These are phyloP conservation scores for Aradophagus sp. DNA, from an alignment of 1,140 invertebrate genomes.

Conservation along the genomic window DNA sequence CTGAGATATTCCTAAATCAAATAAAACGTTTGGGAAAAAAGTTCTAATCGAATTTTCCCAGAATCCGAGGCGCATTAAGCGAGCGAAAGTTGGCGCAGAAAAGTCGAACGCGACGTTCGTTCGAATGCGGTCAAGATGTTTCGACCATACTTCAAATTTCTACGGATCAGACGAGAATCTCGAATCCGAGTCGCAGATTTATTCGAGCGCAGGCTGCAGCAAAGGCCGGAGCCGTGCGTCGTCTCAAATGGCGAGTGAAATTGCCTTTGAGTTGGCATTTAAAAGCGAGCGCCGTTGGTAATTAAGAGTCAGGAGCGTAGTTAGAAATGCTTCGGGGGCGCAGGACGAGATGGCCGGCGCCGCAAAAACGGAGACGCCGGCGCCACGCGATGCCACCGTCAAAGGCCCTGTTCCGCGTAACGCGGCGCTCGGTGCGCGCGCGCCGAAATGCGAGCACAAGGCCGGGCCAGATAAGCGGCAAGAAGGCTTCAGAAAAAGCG, in stretches of 20 bases:
- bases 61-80: too few relatives aligned
- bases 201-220: too few relatives aligned
- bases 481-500: conserved; percentile 54
- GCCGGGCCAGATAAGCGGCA: conserved; percentile 33
- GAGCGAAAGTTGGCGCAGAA: too few relatives aligned
- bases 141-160: too few relatives aligned
- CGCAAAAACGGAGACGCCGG: conserved; percentile 59
- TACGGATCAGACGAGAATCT: too few relatives aligned
- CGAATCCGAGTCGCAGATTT: too few relatives aligned
- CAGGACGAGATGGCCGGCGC: conserved; percentile 21
- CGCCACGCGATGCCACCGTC: conserved; percentile 47
- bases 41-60: too few relatives aligned
- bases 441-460: conserved; percentile 50
- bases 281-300: conserved; percentile 19
- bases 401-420: conserved; percentile 57
- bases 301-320: conserved; percentile 42
- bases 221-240: conserved; percentile 1
- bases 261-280: conserved; percentile 11
- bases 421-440: conserved; percentile 27
- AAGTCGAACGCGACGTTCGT: too few relatives aligned
- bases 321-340: conserved; percentile 34
- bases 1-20: too few relatives aligned
- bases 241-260: conserved; percentile 28
- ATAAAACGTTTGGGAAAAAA: too few relatives aligned
- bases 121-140: too few relatives aligned